phyloP scores from a whole-genome alignment of 2,797 vertebrate genomes.

The Diceros bicornis region DNA sequence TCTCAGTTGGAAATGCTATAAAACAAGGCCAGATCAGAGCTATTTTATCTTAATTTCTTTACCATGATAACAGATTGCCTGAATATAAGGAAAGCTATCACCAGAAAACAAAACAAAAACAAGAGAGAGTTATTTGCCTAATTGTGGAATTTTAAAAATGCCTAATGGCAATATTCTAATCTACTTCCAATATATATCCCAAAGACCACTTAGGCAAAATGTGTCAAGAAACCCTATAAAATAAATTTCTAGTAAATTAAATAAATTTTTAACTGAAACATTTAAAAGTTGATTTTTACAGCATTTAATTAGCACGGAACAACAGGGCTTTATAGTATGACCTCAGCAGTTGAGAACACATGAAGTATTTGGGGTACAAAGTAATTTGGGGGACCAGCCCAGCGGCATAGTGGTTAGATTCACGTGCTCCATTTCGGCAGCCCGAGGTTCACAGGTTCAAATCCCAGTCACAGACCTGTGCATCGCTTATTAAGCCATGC shows the following conservation, averaged over 20 bases:
- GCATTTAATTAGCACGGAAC: not conserved
- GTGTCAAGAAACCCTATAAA: not conserved
- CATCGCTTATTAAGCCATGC: too few relatives aligned
- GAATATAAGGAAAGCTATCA: not conserved
- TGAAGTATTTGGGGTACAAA: not conserved
- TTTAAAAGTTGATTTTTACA: not conserved
- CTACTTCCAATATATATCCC: not conserved
- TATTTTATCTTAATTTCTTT: slow-evolving; percentile 31
- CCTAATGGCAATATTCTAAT: not conserved
- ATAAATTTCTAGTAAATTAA: not conserved
- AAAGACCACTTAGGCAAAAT: not conserved
- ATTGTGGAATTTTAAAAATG: not conserved
- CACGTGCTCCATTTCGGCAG: too few relatives aligned
- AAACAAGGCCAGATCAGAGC: not conserved
- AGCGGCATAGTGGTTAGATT: too few relatives aligned
- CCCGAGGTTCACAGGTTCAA: too few relatives aligned
- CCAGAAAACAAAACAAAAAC: not conserved
- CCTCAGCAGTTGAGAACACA: not conserved
- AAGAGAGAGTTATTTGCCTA: not conserved
- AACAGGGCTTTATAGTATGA: not conserved
- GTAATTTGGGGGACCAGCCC: not conserved
- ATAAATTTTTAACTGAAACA: not conserved
- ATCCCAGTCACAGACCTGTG: too few relatives aligned
- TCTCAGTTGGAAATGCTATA: not conserved
- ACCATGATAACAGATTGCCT: not conserved